Evolutionary conservation across 2,797 vertebrate species (phyloP), one percentile per base, ranked within the genome.

Genomic region (Amblyraja radiata): DNA sequence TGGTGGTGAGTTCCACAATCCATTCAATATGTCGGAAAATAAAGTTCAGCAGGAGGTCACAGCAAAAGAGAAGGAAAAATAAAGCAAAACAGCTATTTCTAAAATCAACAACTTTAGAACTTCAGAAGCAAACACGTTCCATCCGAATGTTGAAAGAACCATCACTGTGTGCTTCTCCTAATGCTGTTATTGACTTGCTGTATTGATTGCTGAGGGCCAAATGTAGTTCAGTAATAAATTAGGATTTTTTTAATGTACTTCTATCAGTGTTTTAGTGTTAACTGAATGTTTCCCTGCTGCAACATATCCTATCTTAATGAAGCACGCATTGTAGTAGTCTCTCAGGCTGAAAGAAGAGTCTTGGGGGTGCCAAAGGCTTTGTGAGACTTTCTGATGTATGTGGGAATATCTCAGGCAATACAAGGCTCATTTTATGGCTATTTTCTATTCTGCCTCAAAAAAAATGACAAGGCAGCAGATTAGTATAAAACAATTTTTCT

Each of bases 221-320:
- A 18, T 92, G 90, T 92, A 92, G 73, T 92, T 92, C 73, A 76
- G 90, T 92, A 14, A 92, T 92, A 92, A 92, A 73, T 92, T 92
- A 92, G 28, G 68, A 73, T 88, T 88, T 88, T 83, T 88, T 88
- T 68, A 7, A 92, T 92, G 90, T 92, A 74, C 73, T 54, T 92
- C 71, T 92, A 92, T 71, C 90, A 58, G 90, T 73, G 90, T 74
- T 76, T 92, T 92, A 74, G 90, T 54, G 73, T 92, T 76, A 76
- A 73, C 90, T 74, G 71, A 76, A 92, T 92, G 65, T 73, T 92
- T 92, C 90, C 90, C 90, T 92, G 39, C 46, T 92, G 68, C 73
- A 76, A 92, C 90, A 92, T 73, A 92, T 76, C 90, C 25, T 71
- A 74, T 76, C 36, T 54, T 54, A 92, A 71, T 11, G 39, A 92